Evolutionary conservation across 2,888 invertebrate genomes (phyloP).

Genomic region (Megaustenia siamemsis): DNA sequence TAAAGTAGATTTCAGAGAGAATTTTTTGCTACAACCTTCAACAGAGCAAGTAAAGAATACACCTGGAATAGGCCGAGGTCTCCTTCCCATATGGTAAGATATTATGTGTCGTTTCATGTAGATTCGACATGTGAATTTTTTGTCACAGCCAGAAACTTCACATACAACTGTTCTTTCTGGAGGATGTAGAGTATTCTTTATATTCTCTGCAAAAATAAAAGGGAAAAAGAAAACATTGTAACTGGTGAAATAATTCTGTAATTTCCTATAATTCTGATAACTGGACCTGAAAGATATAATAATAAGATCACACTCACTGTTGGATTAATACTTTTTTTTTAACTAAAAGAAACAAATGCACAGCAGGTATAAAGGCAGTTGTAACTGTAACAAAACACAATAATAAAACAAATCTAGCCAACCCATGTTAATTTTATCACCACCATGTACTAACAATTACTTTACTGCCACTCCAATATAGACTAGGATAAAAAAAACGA

Average conservation of each 20-base stretch:
- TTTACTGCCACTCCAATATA: too few species aligned
- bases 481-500: too few species aligned
- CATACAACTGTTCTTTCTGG: conserved; percentile 39
- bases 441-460: too few species aligned
- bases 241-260: neutral
- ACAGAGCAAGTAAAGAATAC: conserved; percentile 16
- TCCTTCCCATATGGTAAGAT: conserved; percentile 24
- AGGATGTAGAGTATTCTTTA: conserved; percentile 27
- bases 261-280: too few species aligned
- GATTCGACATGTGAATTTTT: conserved; percentile 32
- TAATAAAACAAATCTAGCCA: too few species aligned
- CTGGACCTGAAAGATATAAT: neutral
- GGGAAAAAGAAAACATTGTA: neutral
- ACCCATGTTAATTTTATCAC: too few species aligned
- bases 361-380: too few species aligned
- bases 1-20: conserved; percentile 43
- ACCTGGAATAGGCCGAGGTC: conserved; percentile 32
- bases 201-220: conserved; percentile 29
- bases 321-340: neutral
- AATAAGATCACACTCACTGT: neutral
- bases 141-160: conserved; percentile 38
- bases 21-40: conserved; percentile 31
- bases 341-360: too few species aligned
- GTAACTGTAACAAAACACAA: too few species aligned
- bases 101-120: conserved; percentile 46